phyloP scores from a whole-genome alignment of 2,888 invertebrate genomes.

The Stramonita haemastoma region DNA sequence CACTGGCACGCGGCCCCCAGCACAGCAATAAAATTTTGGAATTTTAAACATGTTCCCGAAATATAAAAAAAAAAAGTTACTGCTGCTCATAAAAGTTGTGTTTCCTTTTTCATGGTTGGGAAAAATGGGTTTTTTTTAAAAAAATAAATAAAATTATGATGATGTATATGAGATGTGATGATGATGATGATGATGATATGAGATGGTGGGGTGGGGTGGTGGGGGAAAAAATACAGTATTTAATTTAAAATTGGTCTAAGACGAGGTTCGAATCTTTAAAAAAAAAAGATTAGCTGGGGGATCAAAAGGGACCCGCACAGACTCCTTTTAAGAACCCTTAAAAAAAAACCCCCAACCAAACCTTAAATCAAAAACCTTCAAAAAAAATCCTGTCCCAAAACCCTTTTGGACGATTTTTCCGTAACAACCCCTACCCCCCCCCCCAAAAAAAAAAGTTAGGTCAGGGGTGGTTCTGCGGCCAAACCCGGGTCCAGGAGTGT shows the following conservation, averaged over 20 bases:
- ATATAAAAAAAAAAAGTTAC: not conserved
- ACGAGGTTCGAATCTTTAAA: too few species aligned
- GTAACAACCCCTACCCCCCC: not conserved
- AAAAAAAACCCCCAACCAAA: not conserved
- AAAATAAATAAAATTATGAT: too few species aligned
- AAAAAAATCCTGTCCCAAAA: not conserved
- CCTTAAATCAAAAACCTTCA: not conserved
- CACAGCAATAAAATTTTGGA: too few species aligned
- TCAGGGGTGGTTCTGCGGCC: constrained; percentile 52
- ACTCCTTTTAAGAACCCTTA: too few species aligned
- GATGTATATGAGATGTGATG: not conserved
- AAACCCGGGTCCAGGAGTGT: constrained; percentile 64
- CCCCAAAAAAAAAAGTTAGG: not conserved
- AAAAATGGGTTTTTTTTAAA: too few species aligned
- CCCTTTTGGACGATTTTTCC: not conserved
- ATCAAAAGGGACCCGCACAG: too few species aligned
- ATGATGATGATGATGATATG: not conserved
- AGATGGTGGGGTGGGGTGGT: too few species aligned
- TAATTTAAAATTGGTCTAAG: too few species aligned
- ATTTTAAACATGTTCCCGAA: not conserved
- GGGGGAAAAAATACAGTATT: too few species aligned
- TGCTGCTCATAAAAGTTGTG: not conserved
- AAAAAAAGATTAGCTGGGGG: too few species aligned
- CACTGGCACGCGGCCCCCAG: too few species aligned
- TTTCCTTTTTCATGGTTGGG: not conserved